phyloP scores from a whole-genome alignment of 1,140 invertebrate genomes.

The Ctenoplectra terminalis region DNA sequence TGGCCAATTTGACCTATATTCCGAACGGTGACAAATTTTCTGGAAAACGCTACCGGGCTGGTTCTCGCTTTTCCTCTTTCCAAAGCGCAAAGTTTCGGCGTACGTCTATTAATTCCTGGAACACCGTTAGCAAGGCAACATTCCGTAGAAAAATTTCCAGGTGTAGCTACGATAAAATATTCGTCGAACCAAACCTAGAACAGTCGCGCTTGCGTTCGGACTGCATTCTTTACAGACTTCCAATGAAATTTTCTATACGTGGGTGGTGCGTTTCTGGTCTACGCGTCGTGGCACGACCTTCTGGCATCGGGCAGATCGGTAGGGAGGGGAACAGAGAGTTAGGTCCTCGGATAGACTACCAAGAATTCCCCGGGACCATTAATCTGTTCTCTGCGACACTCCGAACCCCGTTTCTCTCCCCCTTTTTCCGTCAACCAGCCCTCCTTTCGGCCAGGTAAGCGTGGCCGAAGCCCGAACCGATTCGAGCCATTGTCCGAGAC shows the following conservation, averaged over 20 bases:
- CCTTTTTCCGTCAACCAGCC: constrained; percentile 34
- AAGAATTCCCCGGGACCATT: constrained; percentile 80
- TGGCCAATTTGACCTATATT: too few species aligned
- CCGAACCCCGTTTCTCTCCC: constrained; percentile 57
- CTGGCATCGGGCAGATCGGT: constrained; percentile 49
- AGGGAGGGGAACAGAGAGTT: constrained; percentile 50
- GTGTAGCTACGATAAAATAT: background rate
- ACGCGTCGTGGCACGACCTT: constrained; percentile 68
- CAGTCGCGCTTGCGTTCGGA: background rate
- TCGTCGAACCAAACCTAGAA: background rate
- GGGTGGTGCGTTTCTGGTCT: constrained; percentile 56
- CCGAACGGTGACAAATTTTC: background rate
- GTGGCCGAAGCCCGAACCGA: constrained; percentile 63
- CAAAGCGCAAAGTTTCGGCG: too few species aligned
- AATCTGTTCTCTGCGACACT: constrained; percentile 81
- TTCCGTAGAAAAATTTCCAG: too few species aligned
- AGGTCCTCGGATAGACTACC: constrained; percentile 74
- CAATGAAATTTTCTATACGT: constrained; percentile 46
- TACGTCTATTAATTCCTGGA: too few species aligned
- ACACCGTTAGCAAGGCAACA: too few species aligned
- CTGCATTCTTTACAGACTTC: constrained; percentile 28
- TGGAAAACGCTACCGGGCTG: background rate
- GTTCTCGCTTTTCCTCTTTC: too few species aligned
- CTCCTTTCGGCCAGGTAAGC: constrained; percentile 63
- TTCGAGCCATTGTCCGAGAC: constrained; percentile 69